Conservation (phyloP, 1,140 invertebrate genomes). For the Episyrphus balteatus region DNA sequence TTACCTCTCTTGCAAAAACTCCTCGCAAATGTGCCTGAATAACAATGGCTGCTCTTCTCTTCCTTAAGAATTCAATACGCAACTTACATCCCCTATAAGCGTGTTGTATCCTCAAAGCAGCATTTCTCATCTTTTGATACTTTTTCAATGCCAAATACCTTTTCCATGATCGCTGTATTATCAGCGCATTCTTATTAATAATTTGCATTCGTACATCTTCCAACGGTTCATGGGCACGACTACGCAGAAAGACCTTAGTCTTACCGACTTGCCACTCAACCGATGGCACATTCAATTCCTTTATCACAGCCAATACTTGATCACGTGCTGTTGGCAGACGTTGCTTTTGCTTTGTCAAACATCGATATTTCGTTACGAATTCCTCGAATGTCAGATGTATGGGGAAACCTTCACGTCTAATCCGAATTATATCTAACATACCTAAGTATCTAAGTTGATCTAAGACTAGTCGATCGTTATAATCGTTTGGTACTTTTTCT, state of each 20-base stretch:
- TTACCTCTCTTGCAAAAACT: slow-evolving; percentile 75
- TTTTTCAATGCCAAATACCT: slow-evolving; percentile 52
- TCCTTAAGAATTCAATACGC: slow-evolving; percentile 68
- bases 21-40: slow-evolving; percentile 83
- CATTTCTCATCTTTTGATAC: slow-evolving; percentile 54
- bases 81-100: slow-evolving; percentile 79
- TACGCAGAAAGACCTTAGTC: slow-evolving; percentile 80
- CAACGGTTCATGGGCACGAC: slow-evolving; percentile 73
- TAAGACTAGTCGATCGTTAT: slow-evolving; percentile 71
- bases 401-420: slow-evolving; percentile 85
- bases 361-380: slow-evolving; percentile 54
- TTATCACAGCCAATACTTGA: slow-evolving; percentile 40
- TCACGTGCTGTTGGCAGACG: slow-evolving; percentile 5
- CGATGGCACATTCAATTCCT: slow-evolving; percentile 46
- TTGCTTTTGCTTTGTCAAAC: slow-evolving; percentile 20
- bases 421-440: slow-evolving; percentile 92
- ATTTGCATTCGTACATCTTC: slow-evolving; percentile 67
- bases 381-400: slow-evolving; percentile 71
- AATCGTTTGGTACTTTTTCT: slow-evolving; percentile 73
- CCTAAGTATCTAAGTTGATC: slow-evolving; percentile 88
- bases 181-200: slow-evolving; percentile 56
- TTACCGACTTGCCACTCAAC: slow-evolving; percentile 87
- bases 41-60: slow-evolving; percentile 73
- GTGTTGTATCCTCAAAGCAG: slow-evolving; percentile 71
- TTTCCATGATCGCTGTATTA: slow-evolving; percentile 70